Conservation (phyloP, 2,113 vertebrate genomes). For the Catharus bicknelli region DNA sequence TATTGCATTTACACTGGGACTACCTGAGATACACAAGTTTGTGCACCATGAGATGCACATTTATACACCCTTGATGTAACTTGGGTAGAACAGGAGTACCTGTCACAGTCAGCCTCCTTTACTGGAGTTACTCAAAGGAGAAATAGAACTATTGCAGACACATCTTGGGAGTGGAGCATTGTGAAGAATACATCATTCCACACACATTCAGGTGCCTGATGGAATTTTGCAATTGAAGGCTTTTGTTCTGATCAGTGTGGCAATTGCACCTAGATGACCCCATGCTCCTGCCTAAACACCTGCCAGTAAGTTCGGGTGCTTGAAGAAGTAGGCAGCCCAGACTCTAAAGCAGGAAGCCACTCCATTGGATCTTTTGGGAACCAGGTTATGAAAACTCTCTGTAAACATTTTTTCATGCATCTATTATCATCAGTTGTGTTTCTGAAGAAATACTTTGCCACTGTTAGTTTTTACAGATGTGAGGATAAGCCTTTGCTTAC, state of each 20-base stretch:
- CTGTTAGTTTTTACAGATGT: neutral
- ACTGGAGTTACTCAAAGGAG: neutral
- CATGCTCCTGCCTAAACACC: accelerated
- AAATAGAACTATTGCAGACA: neutral
- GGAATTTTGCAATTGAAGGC: neutral
- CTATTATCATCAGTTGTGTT: neutral
- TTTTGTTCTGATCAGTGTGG: neutral
- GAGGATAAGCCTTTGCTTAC: neutral
- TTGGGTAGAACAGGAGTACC: neutral
- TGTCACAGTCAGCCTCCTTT: neutral
- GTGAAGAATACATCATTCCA: neutral
- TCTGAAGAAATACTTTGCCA: neutral
- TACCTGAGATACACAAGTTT: neutral
- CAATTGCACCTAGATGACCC: neutral
- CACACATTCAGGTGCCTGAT: neutral
- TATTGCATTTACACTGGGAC: neutral
- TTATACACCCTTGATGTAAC: neutral
- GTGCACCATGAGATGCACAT: neutral
- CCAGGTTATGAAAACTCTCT: neutral
- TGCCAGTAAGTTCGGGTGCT: neutral
- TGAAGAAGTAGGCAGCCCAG: neutral
- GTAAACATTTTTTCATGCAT: neutral
- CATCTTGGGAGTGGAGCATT: neutral
- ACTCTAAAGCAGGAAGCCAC: neutral
- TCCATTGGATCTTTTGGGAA: neutral